Conservation (phyloP, 2,888 invertebrate species). For the Xestia xanthographa region DNA sequence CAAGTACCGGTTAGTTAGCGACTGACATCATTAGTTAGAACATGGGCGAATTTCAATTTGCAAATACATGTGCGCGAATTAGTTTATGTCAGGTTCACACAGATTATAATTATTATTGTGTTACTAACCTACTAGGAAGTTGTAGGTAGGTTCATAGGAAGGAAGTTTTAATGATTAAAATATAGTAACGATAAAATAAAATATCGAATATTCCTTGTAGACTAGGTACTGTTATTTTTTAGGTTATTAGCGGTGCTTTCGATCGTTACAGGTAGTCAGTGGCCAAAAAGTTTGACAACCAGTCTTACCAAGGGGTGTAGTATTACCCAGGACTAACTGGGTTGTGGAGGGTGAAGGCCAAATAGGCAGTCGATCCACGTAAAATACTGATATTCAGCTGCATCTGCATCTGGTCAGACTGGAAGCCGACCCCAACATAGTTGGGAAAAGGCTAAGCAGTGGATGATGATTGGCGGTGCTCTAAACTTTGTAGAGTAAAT, state of each 20-base stretch:
- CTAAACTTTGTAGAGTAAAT: neutral
- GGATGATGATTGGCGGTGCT: neutral
- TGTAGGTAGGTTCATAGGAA: neutral
- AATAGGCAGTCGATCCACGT: neutral
- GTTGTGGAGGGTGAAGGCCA: neutral
- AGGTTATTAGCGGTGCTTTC: neutral
- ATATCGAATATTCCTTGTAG: neutral
- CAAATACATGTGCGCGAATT: conserved; percentile 42
- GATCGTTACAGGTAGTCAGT: neutral
- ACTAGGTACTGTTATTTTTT: neutral
- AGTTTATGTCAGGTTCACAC: conserved; percentile 33
- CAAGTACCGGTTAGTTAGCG: conserved; percentile 56
- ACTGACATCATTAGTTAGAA: conserved; percentile 52
- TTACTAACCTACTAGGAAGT: conserved; percentile 18
- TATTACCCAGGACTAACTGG: neutral
- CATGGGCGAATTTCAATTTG: conserved; percentile 48
- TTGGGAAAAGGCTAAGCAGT: neutral
- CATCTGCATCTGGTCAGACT: neutral
- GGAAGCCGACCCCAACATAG: neutral
- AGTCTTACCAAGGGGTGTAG: neutral
- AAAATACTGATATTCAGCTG: neutral
- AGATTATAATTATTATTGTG: conserved; percentile 36
- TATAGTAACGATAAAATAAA: conserved; percentile 2
- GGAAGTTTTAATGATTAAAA: neutral
- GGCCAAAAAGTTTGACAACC: neutral